phyloP scores from a whole-genome alignment of 2,888 invertebrate genomes.

The Lithophane ornitopus region DNA sequence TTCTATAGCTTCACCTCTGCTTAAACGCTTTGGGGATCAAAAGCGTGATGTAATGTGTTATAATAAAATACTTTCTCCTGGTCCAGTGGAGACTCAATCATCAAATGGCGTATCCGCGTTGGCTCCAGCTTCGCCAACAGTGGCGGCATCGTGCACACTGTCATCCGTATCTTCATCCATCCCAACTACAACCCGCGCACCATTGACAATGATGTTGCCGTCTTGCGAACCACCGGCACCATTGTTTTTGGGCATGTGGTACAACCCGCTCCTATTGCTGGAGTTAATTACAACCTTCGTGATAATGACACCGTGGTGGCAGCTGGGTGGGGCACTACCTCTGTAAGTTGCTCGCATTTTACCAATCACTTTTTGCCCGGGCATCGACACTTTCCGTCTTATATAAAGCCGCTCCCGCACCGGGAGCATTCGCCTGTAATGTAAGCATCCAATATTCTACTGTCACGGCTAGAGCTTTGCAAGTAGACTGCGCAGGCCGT shows the following conservation, averaged over 20 bases:
- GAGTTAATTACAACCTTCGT: conserved; percentile 65
- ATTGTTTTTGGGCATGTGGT: conserved; percentile 34
- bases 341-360: conserved; percentile 60
- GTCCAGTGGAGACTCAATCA: conserved; percentile 60
- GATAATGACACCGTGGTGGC: conserved; percentile 71
- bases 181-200: conserved; percentile 52
- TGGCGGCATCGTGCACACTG: conserved; percentile 66
- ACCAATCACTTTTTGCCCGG: neutral
- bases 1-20: neutral
- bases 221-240: conserved; percentile 53
- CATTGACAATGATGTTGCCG: conserved; percentile 68
- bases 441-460: neutral
- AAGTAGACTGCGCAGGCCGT: neutral
- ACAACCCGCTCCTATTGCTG: conserved; percentile 64
- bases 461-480: neutral
- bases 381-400: neutral
- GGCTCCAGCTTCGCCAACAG: conserved; percentile 69
- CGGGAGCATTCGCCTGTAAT: neutral
- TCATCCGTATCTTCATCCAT: conserved; percentile 59
- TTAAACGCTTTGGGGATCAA: neutral
- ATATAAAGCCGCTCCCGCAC: neutral
- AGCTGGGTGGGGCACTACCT: conserved; percentile 80
- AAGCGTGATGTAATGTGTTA: neutral
- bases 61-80: neutral
- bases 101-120: conserved; percentile 66